phyloP scores from a whole-genome alignment of 2,113 vertebrate genomes.

The Etheostoma spectabile region DNA sequence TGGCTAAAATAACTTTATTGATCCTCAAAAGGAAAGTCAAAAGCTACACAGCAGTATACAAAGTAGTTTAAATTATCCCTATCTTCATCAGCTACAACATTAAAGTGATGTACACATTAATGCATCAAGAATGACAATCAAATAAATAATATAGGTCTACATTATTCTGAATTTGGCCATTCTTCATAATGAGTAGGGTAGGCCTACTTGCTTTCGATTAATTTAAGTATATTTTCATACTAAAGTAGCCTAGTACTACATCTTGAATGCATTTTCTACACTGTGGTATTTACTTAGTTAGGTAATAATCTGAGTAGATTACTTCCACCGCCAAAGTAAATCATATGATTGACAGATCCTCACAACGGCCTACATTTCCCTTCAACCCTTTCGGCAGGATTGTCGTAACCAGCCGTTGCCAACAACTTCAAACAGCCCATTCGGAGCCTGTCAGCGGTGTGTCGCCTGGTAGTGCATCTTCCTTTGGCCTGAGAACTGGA shows the following conservation, averaged over 20 bases:
- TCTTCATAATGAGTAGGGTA: not conserved
- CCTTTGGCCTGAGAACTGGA: constrained; percentile 38
- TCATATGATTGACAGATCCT: not conserved
- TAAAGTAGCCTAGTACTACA: no score
- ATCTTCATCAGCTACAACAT: no score
- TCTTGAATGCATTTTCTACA: no score
- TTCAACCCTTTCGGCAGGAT: constrained; percentile 22
- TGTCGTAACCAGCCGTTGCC: constrained; percentile 21
- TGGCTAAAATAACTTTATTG: no score
- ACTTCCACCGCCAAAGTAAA: not conserved
- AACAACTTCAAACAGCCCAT: constrained; percentile 27
- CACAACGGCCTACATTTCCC: constrained; percentile 69
- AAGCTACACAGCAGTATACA: not conserved
- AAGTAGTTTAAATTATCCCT: not conserved
- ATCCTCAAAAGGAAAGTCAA: no score
- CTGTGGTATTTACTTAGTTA: no score
- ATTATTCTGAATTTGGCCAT: not conserved
- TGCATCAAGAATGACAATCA: not conserved
- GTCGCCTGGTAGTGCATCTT: constrained; percentile 25
- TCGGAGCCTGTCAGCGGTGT: constrained; percentile 15
- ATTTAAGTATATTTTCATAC: not conserved
- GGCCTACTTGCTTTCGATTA: not conserved
- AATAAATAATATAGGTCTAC: no score
- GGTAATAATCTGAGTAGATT: not conserved
- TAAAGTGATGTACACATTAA: not conserved